Conservation (phyloP, 2,888 invertebrate genomes). For the Girardia tigrina region DNA sequence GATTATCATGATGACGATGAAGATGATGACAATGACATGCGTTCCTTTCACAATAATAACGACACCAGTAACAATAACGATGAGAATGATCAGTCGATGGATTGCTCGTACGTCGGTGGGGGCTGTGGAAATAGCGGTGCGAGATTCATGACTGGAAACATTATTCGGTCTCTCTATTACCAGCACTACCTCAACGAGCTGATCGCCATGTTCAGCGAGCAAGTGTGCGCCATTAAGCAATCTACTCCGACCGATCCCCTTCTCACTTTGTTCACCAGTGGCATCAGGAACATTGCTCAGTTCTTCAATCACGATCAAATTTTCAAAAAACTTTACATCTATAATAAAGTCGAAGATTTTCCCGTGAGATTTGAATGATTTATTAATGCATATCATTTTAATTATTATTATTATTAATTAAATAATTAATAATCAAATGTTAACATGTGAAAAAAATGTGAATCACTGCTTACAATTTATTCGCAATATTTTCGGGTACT, state of each 20-base stretch:
- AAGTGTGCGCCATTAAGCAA: not conserved
- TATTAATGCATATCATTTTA: too few relatives aligned
- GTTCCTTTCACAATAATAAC: too few relatives aligned
- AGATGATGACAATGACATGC: not conserved
- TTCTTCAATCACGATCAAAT: conserved; percentile 13
- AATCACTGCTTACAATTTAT: too few relatives aligned
- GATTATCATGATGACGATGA: not conserved
- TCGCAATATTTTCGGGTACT: too few relatives aligned
- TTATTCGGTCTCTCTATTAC: not conserved
- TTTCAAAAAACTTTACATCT: not conserved
- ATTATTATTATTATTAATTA: too few relatives aligned
- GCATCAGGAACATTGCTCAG: not conserved
- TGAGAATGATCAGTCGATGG: not conserved
- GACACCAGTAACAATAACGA: too few relatives aligned
- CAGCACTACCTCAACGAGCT: not conserved
- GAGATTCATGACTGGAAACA: not conserved
- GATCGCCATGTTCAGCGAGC: conserved; percentile 8
- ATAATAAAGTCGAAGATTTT: not conserved
- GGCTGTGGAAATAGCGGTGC: too few relatives aligned
- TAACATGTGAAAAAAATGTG: too few relatives aligned
- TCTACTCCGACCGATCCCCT: not conserved
- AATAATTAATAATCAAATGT: too few relatives aligned
- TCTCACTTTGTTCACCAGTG: not conserved
- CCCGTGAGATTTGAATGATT: conserved; percentile 2
- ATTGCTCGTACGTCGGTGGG: not conserved